Evolutionary conservation across 2,888 invertebrate species (phyloP).

Genomic region (Xestia xanthographa): DNA sequence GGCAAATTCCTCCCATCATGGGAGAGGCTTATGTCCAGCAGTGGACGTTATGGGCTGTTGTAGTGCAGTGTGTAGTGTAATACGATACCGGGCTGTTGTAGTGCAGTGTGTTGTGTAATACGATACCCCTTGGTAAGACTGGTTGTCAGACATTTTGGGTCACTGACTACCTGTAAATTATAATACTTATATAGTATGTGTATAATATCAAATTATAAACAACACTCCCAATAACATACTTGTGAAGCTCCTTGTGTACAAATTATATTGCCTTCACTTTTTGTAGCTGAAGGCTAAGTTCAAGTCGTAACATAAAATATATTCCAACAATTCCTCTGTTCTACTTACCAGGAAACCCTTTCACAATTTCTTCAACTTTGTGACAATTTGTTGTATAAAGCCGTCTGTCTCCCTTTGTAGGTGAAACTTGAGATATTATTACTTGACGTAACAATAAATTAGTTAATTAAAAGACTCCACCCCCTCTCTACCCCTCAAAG

Average conservation of each 20-base stretch:
- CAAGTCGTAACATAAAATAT: conserved; percentile 36
- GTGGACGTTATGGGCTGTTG: too few relatives aligned
- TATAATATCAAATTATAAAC: conserved; percentile 8
- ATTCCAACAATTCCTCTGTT: conserved; percentile 22
- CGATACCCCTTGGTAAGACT: too few relatives aligned
- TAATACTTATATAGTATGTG: too few relatives aligned
- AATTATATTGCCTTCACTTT: conserved; percentile 32
- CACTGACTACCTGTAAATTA: too few relatives aligned
- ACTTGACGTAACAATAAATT: conserved; percentile 64
- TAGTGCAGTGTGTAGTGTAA: too few relatives aligned
- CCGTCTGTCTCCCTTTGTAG: conserved; percentile 48
- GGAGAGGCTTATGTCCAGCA: too few relatives aligned
- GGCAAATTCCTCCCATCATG: too few relatives aligned
- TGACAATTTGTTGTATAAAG: conserved; percentile 63
- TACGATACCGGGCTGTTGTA: too few relatives aligned
- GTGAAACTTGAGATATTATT: conserved; percentile 60
- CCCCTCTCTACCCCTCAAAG: conserved; percentile 20
- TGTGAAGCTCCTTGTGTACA: conserved; percentile 4
- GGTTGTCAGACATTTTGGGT: too few relatives aligned
- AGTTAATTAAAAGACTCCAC: conserved; percentile 58
- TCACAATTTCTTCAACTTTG: conserved; percentile 45
- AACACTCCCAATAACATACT: conserved; percentile 21
- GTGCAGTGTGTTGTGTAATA: too few relatives aligned
- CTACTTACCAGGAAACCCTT: conserved; percentile 38
- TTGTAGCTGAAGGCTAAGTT: conserved; percentile 24